Evolutionary conservation across 1,140 invertebrate species (phyloP), one percentile per base, ranked within the genome.

Genomic region (Trichoplusia ni): DNA sequence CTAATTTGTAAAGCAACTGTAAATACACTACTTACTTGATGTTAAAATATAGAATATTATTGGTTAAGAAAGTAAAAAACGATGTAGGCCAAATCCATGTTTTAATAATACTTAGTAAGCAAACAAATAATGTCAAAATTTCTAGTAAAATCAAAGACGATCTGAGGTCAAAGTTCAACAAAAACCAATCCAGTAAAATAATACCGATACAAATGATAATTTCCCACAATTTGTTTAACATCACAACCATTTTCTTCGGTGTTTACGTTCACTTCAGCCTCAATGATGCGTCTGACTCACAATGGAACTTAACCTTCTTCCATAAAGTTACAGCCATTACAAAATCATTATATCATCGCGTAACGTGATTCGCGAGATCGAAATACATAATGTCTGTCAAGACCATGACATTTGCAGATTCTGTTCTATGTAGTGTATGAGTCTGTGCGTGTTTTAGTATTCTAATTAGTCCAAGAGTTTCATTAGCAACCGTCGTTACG

Each of bases 381-480:
- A 38, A 38, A 54, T 54, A 38, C 9, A 23, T 1, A 47, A 14
- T 23, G 35, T 35, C 35, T 33, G 8, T 33, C 35, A 35, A 33
- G 7, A 60, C 35, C 16, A 25, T 35, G 11, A 6, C 11, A 35
- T 38, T 27, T 29, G 16, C 25, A 49, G 44, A 47, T 3, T 23
- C 46, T 31, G 3, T 4, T 19, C 4, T 33, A 21, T 13, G 16
- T 51, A n/a, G 16, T 33, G 56, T n/a, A 49, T 18, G 33, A 42
- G 46, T 18, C 63, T 9, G 46, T 49, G 19, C 35, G 7, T n/a
- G 67, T 63, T 63, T 68, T 62, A 71, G 63, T 58, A 70, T 73
- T 76, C 74, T 72, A 78, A 80, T 81, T 78, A 78, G 69, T 59
- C 53, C 53, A 51, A 38, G 49, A 63, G 64, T 71, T 79, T 77